Conservation (phyloP, 1,140 invertebrate genomes). For the Papilio machaon region DNA sequence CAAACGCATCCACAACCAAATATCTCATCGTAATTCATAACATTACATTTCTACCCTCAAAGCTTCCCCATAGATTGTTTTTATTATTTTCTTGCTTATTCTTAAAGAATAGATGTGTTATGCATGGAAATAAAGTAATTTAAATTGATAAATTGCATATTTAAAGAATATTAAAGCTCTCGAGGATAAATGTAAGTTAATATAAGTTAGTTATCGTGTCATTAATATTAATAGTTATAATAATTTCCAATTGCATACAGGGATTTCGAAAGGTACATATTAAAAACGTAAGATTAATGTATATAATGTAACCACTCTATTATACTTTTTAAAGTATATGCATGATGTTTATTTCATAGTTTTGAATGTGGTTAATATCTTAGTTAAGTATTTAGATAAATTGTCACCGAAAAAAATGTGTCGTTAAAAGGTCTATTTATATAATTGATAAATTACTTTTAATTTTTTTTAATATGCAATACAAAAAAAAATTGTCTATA, state of each 20-base stretch:
- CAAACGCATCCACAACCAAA: constrained; percentile 45
- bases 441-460: background rate
- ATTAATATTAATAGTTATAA: constrained; percentile 21
- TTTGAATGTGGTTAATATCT: background rate
- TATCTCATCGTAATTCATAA: constrained; percentile 48
- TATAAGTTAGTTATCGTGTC: background rate
- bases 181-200: constrained; percentile 39
- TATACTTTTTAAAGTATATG: background rate
- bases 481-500: background rate
- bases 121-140: constrained; percentile 58
- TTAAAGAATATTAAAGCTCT: constrained; percentile 51
- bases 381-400: background rate
- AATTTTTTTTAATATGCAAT: background rate
- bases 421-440: background rate
- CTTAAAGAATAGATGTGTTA: constrained; percentile 52
- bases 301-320: background rate
- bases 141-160: constrained; percentile 42
- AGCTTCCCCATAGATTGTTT: constrained; percentile 73
- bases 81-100: constrained; percentile 73
- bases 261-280: constrained; percentile 33
- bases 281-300: constrained; percentile 17
- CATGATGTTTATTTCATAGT: constrained; percentile 6
- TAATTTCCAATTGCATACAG: constrained; percentile 21
- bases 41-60: constrained; percentile 56
- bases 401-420: background rate